phyloP scores from a whole-genome alignment of 2,888 invertebrate genomes.

The Galerucella pusilla region DNA sequence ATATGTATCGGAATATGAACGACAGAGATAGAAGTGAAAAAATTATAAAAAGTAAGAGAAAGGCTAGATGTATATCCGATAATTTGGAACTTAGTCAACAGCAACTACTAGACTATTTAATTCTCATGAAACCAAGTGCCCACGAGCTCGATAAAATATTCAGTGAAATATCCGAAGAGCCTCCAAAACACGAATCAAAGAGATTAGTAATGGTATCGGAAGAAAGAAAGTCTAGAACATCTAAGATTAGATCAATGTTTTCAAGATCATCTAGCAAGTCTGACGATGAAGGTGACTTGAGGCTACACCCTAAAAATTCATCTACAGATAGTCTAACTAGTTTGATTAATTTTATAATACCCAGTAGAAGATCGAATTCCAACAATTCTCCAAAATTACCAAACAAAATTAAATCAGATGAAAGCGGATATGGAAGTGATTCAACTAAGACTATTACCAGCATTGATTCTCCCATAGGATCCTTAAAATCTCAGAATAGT shows the following conservation, averaged over 20 bases:
- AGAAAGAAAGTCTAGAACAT: conserved; percentile 53
- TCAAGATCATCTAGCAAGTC: conserved; percentile 55
- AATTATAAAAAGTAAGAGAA: conserved; percentile 47
- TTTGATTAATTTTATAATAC: conserved; percentile 58
- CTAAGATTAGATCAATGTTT: conserved; percentile 56
- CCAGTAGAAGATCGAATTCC: conserved; percentile 56
- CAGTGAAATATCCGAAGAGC: conserved; percentile 52
- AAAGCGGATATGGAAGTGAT: conserved; percentile 73
- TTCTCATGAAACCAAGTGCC: conserved; percentile 58
- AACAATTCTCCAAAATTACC: conserved; percentile 52
- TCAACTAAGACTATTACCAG: conserved; percentile 67
- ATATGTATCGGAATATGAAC: conserved; percentile 53
- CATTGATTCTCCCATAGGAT: conserved; percentile 68
- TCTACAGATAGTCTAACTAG: conserved; percentile 60
- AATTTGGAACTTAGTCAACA: conserved; percentile 60
- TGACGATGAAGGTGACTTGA: conserved; percentile 60
- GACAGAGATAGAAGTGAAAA: conserved; percentile 43
- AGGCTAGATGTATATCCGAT: conserved; percentile 53
- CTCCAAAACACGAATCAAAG: conserved; percentile 46
- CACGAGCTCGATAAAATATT: conserved; percentile 55
- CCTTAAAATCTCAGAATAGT: conserved; percentile 55
- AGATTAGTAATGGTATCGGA: conserved; percentile 52
- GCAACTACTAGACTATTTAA: conserved; percentile 60
- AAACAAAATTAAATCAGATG: conserved; percentile 63
- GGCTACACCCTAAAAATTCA: conserved; percentile 51